These are phyloP conservation scores for Volucella inanis DNA, from an alignment of 2,888 invertebrate species.

Conservation along the genomic window DNA sequence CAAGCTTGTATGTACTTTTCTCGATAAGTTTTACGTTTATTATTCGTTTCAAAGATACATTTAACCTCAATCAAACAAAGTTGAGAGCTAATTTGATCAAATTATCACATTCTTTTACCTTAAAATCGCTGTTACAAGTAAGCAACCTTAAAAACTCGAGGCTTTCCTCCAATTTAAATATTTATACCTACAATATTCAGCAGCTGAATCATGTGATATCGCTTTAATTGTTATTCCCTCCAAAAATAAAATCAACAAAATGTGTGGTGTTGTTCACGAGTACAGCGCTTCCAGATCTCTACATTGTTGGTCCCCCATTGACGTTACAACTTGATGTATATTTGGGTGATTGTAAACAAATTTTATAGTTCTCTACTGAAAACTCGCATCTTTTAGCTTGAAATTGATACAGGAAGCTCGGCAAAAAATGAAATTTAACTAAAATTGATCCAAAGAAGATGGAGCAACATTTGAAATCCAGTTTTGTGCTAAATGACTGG, in stretches of 20 bases:
- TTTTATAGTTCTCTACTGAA: slow-evolving; percentile 27
- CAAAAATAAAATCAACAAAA: slow-evolving; percentile 39
- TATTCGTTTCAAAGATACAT: slow-evolving; percentile 37
- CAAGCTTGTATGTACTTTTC: slow-evolving; percentile 25
- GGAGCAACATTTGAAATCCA: slow-evolving; percentile 24
- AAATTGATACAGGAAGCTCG: background rate
- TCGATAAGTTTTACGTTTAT: slow-evolving; percentile 20
- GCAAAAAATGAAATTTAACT: slow-evolving; percentile 11
- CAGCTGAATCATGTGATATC: slow-evolving; percentile 47
- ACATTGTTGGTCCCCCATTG: slow-evolving; percentile 45
- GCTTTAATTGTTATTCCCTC: slow-evolving; percentile 37
- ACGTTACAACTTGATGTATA: slow-evolving; percentile 54
- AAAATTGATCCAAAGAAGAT: background rate
- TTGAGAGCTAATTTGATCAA: slow-evolving; percentile 19
- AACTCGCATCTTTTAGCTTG: slow-evolving; percentile 13
- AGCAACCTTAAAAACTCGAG: slow-evolving; percentile 8
- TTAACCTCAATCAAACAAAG: slow-evolving; percentile 39
- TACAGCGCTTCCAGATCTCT: slow-evolving; percentile 18
- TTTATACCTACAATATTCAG: too few relatives aligned
- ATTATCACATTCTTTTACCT: slow-evolving; percentile 8
- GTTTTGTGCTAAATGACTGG: slow-evolving; percentile 28
- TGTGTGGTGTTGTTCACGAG: slow-evolving; percentile 3
- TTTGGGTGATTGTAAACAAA: slow-evolving; percentile 36
- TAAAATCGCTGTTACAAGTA: background rate
- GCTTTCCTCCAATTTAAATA: background rate